phyloP scores from a whole-genome alignment of 2,797 vertebrate species.

The Hydrocynus forskahlii region DNA sequence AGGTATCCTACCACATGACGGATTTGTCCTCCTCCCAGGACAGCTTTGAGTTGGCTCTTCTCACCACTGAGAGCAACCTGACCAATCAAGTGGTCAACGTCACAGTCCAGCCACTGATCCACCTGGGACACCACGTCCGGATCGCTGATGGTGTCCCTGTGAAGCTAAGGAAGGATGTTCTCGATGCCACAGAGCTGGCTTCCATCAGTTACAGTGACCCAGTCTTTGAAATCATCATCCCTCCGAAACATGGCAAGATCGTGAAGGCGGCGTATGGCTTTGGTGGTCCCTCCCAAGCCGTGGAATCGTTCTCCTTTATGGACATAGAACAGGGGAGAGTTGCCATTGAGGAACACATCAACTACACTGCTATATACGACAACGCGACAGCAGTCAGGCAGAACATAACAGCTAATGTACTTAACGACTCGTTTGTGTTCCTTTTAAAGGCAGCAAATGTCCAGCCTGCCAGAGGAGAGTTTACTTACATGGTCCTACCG shows the following conservation, averaged over 20 bases:
- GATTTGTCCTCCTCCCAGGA: constrained; percentile 81
- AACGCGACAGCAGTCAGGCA: constrained; percentile 40
- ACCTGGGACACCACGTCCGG: constrained; percentile 71
- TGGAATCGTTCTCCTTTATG: constrained; percentile 80
- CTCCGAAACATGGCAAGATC: constrained; percentile 83
- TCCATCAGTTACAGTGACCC: constrained; percentile 83
- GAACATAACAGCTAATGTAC: constrained; percentile 66
- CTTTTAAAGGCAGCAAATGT: constrained; percentile 83
- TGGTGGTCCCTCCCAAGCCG: constrained; percentile 67
- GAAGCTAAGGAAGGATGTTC: constrained; percentile 80
- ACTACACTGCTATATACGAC: constrained; percentile 65
- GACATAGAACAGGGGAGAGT: constrained; percentile 85
- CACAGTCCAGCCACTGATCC: constrained; percentile 79
- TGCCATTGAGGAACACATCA: constrained; percentile 79
- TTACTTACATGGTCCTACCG: constrained; percentile 84
- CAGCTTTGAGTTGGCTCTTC: constrained; percentile 79
- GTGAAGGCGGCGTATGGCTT: constrained; percentile 74
- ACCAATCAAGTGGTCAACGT: constrained; percentile 81
- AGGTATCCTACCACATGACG: constrained; percentile 84
- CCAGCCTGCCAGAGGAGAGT: constrained; percentile 83
- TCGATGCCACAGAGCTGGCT: constrained; percentile 87
- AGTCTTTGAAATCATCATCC: constrained; percentile 81
- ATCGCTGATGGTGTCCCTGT: constrained; percentile 79
- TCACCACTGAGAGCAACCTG: constrained; percentile 79
- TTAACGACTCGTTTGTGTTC: constrained; percentile 89